These are phyloP conservation scores for Trichogramma dendrolimi DNA, from an alignment of 2,888 invertebrate genomes.

Conservation along the genomic window DNA sequence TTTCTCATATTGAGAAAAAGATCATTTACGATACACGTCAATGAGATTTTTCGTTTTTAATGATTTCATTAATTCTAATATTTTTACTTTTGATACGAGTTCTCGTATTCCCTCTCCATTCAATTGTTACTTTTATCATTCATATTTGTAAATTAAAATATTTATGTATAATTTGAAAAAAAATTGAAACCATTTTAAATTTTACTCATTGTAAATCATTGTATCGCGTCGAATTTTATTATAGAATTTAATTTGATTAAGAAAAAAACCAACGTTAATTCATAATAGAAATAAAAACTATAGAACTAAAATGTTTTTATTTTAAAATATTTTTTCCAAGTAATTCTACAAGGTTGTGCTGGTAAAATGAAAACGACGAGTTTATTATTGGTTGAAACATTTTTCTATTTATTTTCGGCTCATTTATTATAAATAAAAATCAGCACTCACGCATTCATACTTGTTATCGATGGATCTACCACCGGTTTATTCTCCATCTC, in stretches of 20 bases:
- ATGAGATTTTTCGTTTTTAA: constrained; percentile 24
- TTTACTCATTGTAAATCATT: constrained; percentile 36
- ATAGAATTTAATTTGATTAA: constrained; percentile 1
- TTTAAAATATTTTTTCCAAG: not conserved
- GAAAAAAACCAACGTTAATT: not conserved
- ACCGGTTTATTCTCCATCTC: constrained; percentile 38
- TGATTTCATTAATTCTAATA: constrained; percentile 12
- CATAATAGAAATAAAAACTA: too few species aligned
- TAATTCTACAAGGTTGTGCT: not conserved
- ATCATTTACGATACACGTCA: constrained; percentile 13
- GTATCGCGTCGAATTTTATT: too few species aligned
- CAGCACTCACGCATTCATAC: constrained; percentile 49
- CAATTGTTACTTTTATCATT: too few species aligned
- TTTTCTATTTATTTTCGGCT: constrained; percentile 1
- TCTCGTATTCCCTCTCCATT: too few species aligned
- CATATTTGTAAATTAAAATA: too few species aligned
- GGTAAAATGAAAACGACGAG: not conserved
- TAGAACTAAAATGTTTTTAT: not conserved
- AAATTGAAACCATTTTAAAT: constrained; percentile 10
- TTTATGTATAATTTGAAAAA: too few species aligned
- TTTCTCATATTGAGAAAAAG: constrained; percentile 31
- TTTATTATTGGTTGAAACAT: not conserved
- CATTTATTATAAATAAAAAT: constrained; percentile 46
- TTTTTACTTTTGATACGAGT: not conserved
- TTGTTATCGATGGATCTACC: constrained; percentile 44